Base-by-base conservation (phyloP, 1,140 invertebrate species). In the Drosophila leontia region DNA sequence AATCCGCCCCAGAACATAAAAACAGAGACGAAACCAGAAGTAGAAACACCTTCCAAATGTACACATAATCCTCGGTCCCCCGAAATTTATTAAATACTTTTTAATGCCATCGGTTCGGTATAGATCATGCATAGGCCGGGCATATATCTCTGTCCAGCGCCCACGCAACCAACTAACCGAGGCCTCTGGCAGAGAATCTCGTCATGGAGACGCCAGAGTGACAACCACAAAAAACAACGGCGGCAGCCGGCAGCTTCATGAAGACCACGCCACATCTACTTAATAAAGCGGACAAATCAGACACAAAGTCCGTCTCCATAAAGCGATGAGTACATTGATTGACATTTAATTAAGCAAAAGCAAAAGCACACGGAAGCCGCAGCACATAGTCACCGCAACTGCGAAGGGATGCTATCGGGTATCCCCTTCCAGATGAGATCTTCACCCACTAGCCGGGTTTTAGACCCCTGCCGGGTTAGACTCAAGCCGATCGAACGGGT, bases 291-390 rank as follows among this genome's bases (percentile, higher is more conserved):
- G 74, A 85, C 85, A 85, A 88, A 88, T 88, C 84, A 88, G 80
- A 88, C 83, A 50, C 85, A 90, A 88, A 80, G 60, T 57, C 76
- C 41, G 56, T 57, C 58, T 32, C 51, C 60, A 55, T 68, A 70
- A 68, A 56, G 32, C 67, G 63, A 75, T 32, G 55, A 64, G 67
- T 70, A 81, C 56, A 78, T 62, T 88, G 84, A 88, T 88, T 88
- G 84, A 90, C 84, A 88, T 90, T 88, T 85, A 90, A 88, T 88
- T 88, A 88, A 88, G 83, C 80, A 87, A 81, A 84, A 74, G 67
- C 84, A 88, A 88, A 80, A 84, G 80, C 74, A 87, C 80, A 81
- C 84, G 84, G 84, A 87, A 87, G 84, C 84, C 84, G 77, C 72
- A 84, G 19, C 63, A 42, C 53, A 60, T 23, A 45, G 51, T 23